Percentiles rank a stretch among this genome's conserved stretches.
Conservation (phyloP, 1,140 invertebrate genomes). For the Drosophila lacertosa region DNA sequence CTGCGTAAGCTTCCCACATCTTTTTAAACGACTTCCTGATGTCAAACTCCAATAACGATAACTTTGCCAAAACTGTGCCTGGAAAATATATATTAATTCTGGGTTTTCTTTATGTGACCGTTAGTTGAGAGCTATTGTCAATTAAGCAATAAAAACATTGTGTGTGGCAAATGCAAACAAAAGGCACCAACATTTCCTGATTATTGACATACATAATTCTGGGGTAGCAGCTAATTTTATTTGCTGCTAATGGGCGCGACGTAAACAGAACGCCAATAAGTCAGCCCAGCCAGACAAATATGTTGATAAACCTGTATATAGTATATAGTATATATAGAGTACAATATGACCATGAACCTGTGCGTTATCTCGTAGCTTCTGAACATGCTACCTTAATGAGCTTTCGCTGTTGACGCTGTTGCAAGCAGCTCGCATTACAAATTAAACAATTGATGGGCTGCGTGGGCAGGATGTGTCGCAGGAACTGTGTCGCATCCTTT, state of each 20-base stretch:
- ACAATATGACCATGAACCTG: neutral
- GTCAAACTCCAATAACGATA: too few species aligned
- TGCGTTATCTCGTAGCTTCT: slow-evolving; percentile 24
- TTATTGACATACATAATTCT: slow-evolving; percentile 51
- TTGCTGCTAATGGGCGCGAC: slow-evolving; percentile 25
- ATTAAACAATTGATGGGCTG: slow-evolving; percentile 30
- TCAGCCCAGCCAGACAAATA: neutral
- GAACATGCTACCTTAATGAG: slow-evolving; percentile 41
- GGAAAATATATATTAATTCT: too few species aligned
- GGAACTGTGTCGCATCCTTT: slow-evolving; percentile 28
- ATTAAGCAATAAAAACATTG: neutral
- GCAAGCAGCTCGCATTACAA: slow-evolving; percentile 51
- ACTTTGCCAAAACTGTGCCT: too few species aligned
- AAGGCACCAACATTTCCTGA: slow-evolving; percentile 24
- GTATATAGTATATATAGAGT: neutral
- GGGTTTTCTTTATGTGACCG: too few species aligned
- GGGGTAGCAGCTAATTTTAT: slow-evolving; percentile 14
- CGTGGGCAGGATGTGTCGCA: slow-evolving; percentile 6
- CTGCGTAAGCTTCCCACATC: too few species aligned
- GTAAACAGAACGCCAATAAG: slow-evolving; percentile 15
- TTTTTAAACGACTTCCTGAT: too few species aligned
- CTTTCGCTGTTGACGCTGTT: slow-evolving; percentile 12
- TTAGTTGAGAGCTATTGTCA: too few species aligned
- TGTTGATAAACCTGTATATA: neutral
- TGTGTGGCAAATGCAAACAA: slow-evolving; percentile 22